Percentiles rank a stretch among this genome's conserved stretches.
Evolutionary conservation across 2,888 invertebrate genomes (phyloP).

Genomic region (Ornithoptera priamus): DNA sequence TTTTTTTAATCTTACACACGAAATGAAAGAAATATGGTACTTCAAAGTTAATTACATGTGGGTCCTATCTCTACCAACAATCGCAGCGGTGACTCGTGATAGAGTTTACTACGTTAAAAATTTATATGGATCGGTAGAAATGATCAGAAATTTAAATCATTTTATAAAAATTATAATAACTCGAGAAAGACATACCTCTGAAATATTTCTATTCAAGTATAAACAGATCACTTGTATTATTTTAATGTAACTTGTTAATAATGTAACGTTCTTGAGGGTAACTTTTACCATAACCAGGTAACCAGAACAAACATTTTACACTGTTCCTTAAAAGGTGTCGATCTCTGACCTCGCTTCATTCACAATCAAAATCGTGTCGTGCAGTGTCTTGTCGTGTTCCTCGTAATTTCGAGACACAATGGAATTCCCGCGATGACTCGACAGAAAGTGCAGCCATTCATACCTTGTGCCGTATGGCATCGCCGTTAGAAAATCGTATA

Average conservation of each 20-base stretch:
- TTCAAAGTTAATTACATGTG: constrained; percentile 60
- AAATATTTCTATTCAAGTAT: constrained; percentile 1
- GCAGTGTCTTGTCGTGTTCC: constrained; percentile 54
- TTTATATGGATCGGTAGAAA: constrained; percentile 46
- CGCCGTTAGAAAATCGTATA: constrained; percentile 23
- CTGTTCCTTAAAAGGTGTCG: constrained; percentile 51
- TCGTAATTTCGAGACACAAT: constrained; percentile 74
- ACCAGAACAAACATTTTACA: constrained; percentile 49
- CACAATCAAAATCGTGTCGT: constrained; percentile 74
- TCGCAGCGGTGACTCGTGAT: constrained; percentile 58
- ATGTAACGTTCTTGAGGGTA: constrained; percentile 8
- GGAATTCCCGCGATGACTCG: constrained; percentile 72
- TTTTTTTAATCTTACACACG: neutral
- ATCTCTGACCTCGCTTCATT: constrained; percentile 77
- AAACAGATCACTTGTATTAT: constrained; percentile 1
- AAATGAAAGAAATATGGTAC: constrained; percentile 43
- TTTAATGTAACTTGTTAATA: constrained; percentile 18
- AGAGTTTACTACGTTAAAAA: constrained; percentile 67
- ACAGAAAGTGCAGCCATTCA: constrained; percentile 70
- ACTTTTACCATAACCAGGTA: no score
- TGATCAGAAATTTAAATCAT: constrained; percentile 43
- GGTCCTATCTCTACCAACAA: constrained; percentile 57
- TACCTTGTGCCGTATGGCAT: constrained; percentile 46
- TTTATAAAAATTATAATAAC: constrained; percentile 42
- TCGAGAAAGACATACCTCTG: constrained; percentile 20